A percentile compares a stretch with the other conserved stretches of the same genome.
Evolutionary conservation across 1,140 invertebrate genomes (phyloP).

Genomic region (Hermetia illucens): DNA sequence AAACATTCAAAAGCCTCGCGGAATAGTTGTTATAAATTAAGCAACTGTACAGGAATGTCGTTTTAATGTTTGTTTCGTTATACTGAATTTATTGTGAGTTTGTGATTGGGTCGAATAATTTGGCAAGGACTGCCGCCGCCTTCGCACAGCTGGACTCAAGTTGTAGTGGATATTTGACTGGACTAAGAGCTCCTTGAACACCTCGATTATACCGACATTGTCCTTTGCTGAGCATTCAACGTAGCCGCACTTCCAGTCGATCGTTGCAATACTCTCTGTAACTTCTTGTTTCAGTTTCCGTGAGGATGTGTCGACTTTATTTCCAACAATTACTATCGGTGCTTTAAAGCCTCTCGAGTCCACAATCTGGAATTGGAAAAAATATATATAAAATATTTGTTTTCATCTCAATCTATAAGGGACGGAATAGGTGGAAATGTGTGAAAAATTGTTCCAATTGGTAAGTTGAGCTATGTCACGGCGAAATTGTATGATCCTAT

Average conservation of each 20-base stretch:
- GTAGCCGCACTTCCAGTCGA: conserved; percentile 41
- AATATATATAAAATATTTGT: conserved; percentile 1
- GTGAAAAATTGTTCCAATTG: too few species aligned
- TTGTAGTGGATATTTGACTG: conserved; percentile 39
- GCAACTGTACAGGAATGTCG: conserved; percentile 27
- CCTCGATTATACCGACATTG: conserved; percentile 29
- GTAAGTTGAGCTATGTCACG: too few species aligned
- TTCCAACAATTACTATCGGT: conserved; percentile 40
- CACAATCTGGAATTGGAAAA: conserved; percentile 16
- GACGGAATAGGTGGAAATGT: too few species aligned
- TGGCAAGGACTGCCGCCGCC: conserved; percentile 36
- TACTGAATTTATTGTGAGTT: conserved; percentile 5
- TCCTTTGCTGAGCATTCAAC: conserved; percentile 40
- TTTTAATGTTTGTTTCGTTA: conserved; percentile 19
- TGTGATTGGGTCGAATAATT: conserved; percentile 10
- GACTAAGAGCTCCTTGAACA: conserved; percentile 34
- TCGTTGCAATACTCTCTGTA: conserved; percentile 32
- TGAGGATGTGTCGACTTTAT: conserved; percentile 35
- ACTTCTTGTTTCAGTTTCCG: conserved; percentile 22
- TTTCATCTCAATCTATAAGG: not conserved
- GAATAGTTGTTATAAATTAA: too few species aligned
- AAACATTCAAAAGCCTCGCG: too few species aligned
- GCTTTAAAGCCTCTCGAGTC: conserved; percentile 19
- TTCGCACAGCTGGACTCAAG: conserved; percentile 33
- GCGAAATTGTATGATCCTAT: too few species aligned